Percentiles rank a stretch among this genome's conserved stretches.
Conservation (phyloP, 2,888 invertebrate genomes). For the Agrotis segetum region DNA sequence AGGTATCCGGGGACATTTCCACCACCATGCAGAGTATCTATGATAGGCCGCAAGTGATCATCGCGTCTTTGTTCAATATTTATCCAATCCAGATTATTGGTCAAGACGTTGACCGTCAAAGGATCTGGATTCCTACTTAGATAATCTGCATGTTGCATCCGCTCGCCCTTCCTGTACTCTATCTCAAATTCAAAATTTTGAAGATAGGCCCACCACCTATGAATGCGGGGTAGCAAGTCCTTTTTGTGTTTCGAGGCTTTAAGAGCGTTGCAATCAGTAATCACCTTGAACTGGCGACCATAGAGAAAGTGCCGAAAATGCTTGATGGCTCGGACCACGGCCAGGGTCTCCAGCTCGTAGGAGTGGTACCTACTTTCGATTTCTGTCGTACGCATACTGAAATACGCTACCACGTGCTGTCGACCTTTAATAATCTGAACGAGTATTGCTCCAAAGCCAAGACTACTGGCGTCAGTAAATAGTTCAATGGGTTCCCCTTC, state of each 20-base stretch:
- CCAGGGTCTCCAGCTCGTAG: conserved; percentile 23
- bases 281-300: conserved; percentile 31
- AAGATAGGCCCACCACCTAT: conserved; percentile 69
- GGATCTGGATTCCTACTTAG: conserved; percentile 59
- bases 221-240: conserved; percentile 64
- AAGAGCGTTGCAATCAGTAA: conserved; percentile 66
- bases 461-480: conserved; percentile 24
- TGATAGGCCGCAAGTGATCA: neutral
- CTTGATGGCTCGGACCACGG: conserved; percentile 61
- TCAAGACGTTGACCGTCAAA: conserved; percentile 49
- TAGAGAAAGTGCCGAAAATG: conserved; percentile 67
- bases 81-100: conserved; percentile 56
- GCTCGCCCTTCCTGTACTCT: conserved; percentile 58
- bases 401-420: conserved; percentile 20
- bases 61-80: conserved; percentile 54
- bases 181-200: conserved; percentile 65
- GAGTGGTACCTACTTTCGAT: conserved; percentile 32
- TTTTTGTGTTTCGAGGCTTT: conserved; percentile 68
- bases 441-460: conserved; percentile 21
- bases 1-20: neutral
- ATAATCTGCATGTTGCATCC: conserved; percentile 62
- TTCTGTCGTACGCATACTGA: conserved; percentile 30
- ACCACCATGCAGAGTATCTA: neutral
- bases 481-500: conserved; percentile 14
- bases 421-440: conserved; percentile 14